Evolutionary conservation across 2,888 invertebrate genomes (phyloP), one percentile per base, ranked within the genome.

Genomic region (Cremastinae sp.): DNA sequence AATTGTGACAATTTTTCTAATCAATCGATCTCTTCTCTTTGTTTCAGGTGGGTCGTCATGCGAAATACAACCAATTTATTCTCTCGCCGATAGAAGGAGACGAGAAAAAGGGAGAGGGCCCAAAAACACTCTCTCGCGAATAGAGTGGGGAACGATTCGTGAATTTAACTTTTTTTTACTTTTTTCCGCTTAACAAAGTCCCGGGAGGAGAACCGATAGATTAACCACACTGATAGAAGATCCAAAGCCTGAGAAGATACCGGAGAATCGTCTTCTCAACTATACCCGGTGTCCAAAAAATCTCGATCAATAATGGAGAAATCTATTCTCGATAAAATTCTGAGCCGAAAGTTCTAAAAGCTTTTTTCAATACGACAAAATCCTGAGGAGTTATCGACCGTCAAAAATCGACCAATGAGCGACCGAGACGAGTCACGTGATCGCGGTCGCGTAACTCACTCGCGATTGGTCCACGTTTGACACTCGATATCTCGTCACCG

Each of bases 21-120:
- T n/a, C 43, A 70, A 35, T 75, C 39, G 72, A 59, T 51, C 81
- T 73, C 66, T 68, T 75, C 58, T 75, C 59, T 53, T 81, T 85
- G 83, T 88, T 88, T 74, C 87, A 88, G 88, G 88, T 88, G 83
- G 88, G 88, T 84, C 79, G 82, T 79, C 78, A 79, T 73, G 75
- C 37, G 37, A 56, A 69, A 79, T 76, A 74, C 78, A 79, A 77
- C 45, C 61, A 80, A 83, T 84, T 84, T 80, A 84, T 83, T 83
- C 79, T 78, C 79, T 73, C 59, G 62, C 56, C 70, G 12, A 22
- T 7, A 9, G 22, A 12, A 7, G 22, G 12, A 18, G 20, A 3
- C n/a, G 45, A 18, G 77, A 71, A 55, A 35, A 49, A n/a, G 22
- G n/a, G 53, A 59, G 56, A 64, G 53, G 58, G 37, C 65, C 43